A percentile compares a stretch with the other conserved stretches of the same genome.
phyloP scores from a whole-genome alignment of 92 coral and sea anemone genomes.

The Zoanthus sansibaricus region DNA sequence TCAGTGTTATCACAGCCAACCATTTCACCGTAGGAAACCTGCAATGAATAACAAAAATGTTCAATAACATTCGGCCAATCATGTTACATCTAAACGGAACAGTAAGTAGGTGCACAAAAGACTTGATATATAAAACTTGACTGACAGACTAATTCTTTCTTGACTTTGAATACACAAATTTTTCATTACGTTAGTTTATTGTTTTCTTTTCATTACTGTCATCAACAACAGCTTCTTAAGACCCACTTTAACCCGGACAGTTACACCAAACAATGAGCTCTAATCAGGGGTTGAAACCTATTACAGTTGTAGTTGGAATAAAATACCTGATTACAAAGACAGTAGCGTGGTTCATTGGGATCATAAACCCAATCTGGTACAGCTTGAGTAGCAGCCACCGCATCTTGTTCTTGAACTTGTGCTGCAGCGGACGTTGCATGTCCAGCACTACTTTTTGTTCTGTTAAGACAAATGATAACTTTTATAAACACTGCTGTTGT shows the following conservation, averaged over 20 bases:
- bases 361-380: conserved; percentile 97
- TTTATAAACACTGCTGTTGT: too few species aligned
- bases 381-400: conserved; percentile 88
- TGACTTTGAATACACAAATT: too few species aligned
- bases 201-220: too few species aligned
- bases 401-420: conserved; percentile 82
- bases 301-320: not conserved
- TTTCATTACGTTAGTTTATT: too few species aligned
- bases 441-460: conserved; percentile 26
- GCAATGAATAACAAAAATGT: conserved; percentile 17
- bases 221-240: not conserved
- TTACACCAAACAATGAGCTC: not conserved
- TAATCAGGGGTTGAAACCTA: not conserved
- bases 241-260: not conserved
- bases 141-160: too few species aligned
- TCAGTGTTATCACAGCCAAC: conserved; percentile 95
- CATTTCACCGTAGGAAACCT: conserved; percentile 99
- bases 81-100: too few species aligned
- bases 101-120: too few species aligned
- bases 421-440: conserved; percentile 85
- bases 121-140: too few species aligned
- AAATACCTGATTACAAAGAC: conserved; percentile 96
- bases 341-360: conserved; percentile 97
- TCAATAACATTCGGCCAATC: not conserved
- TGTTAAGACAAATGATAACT: not conserved